Base-by-base conservation (phyloP, 2,797 vertebrate species). In the Percopsis omiscomaycus region DNA sequence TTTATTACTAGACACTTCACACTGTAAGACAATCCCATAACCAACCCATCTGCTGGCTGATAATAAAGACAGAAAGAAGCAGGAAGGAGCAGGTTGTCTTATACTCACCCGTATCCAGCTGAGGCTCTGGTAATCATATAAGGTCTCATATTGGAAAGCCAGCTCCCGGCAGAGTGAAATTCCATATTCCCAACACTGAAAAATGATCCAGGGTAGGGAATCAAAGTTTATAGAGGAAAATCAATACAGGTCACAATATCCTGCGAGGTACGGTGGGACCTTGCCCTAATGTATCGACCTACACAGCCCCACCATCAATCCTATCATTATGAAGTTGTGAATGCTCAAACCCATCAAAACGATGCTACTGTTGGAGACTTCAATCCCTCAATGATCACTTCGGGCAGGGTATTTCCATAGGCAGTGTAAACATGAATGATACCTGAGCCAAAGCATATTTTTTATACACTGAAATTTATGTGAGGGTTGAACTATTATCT, bases 61-160 rank as follows among this genome's bases (percentile, higher is more conserved):
- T 75, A 73, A 78, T 60, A 47, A 66, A 61, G 66, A 70, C 14
- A 15, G 5, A 37, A 44, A 67, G 44, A 73, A 76, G 67, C 58
- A 62, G 55, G 57, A 61, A 47, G 52, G 22, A 51, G 0, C 55
- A 28, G 44, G 56, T 14, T 2, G 10, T 29, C 30, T 66, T 4
- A 4, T 60, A 89, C 96, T 92, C 69, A 99, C 97, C 95, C 97
- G 94, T 79, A 99, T 99, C 97, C 97, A 99, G 92, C 98, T 99
- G 89, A 99, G 96, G 84, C 98, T 99, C 89, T 99, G 98, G 77
- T 98, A 99, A 79, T 99, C 98, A 22, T 98, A 99, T 81, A 99
- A 93, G 30, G 90, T 95, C 91, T 99, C 97, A 0, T 99, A 99
- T 78, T 99, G 98, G 80, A 96, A 92, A 13, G 97, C 98, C 84